Base-by-base conservation (phyloP, 2,888 invertebrate species). In the Drosophila borealis region DNA sequence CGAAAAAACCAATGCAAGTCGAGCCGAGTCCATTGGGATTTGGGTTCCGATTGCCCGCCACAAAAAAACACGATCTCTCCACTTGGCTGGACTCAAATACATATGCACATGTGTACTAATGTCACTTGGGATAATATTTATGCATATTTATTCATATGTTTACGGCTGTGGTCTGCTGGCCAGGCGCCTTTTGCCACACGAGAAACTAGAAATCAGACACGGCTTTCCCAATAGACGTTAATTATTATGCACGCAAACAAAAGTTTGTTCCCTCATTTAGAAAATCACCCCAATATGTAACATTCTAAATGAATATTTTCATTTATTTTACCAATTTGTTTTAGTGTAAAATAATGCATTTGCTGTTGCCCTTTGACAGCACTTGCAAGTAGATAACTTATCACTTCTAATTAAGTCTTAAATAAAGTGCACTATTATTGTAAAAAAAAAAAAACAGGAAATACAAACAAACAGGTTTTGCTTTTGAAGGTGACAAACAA, bases 121-220 rank as follows among this genome's bases (percentile, higher is more conserved):
- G 70, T 79, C 69, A 68, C 39, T 44, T 59, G 33, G 17, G 33
- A 14, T 25, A 48, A 51, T 75, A 69, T 74, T 61, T 79, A 79
- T 75, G 79, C 60, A 74, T 63, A 79, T 74, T 74, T 75, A 74
- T 69, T 61, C 60, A 75, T 61, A 60, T 74, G 21, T 74, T 75
- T 75, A 79, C 61, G 80, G 70, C 36, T 56, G 2, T 46, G 44
- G 55, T 49, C 46, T 66, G 74, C 74, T 59, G 59, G 66, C 56
- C 46, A 61, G 60, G 56, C 74, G 78, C 78, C 74, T 59, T 29
- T 51, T 59, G 72, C 49, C 33, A 64, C 49, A 55, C 49, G 62
- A 61, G 79, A 48, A 37, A 17, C 21, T 53, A 19, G 33, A 41
- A 64, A 57, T n/a, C 50, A 11, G 44, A 46, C 41, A 33, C 17